phyloP scores from a whole-genome alignment of 2,888 invertebrate species.

The Vesta saturnalis region DNA sequence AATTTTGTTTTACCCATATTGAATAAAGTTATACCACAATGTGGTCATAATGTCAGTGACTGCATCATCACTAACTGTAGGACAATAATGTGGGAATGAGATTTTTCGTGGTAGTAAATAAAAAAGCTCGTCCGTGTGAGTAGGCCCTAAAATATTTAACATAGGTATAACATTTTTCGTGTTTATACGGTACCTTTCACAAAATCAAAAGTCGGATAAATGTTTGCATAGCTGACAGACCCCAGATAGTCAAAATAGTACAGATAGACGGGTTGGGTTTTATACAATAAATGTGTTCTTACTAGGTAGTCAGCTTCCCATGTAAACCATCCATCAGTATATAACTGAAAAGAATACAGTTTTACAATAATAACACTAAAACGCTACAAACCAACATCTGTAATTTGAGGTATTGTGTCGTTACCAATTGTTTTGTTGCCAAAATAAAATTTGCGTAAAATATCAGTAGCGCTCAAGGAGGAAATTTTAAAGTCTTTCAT shows the following conservation, averaged over 20 bases:
- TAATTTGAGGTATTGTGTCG: neutral
- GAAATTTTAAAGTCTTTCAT: neutral
- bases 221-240: neutral
- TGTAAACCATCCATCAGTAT: slow-evolving; percentile 78
- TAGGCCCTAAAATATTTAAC: neutral
- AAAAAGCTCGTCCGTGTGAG: neutral
- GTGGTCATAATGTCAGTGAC: slow-evolving; percentile 71
- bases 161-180: too few relatives aligned
- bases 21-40: slow-evolving; percentile 82
- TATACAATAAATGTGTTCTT: slow-evolving; percentile 64
- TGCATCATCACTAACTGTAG: slow-evolving; percentile 66
- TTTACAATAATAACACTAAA: neutral
- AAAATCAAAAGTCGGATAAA: neutral
- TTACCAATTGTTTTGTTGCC: neutral
- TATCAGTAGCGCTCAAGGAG: neutral
- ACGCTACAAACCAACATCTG: neutral
- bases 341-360: slow-evolving; percentile 66
- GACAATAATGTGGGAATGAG: neutral
- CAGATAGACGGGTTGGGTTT: slow-evolving; percentile 68
- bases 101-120: neutral
- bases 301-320: slow-evolving; percentile 72
- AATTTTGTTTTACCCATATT: slow-evolving; percentile 67
- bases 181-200: too few relatives aligned
- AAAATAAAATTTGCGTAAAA: neutral
- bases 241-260: neutral